phyloP scores from a whole-genome alignment of 2,888 invertebrate genomes.

The Acronicta psi region DNA sequence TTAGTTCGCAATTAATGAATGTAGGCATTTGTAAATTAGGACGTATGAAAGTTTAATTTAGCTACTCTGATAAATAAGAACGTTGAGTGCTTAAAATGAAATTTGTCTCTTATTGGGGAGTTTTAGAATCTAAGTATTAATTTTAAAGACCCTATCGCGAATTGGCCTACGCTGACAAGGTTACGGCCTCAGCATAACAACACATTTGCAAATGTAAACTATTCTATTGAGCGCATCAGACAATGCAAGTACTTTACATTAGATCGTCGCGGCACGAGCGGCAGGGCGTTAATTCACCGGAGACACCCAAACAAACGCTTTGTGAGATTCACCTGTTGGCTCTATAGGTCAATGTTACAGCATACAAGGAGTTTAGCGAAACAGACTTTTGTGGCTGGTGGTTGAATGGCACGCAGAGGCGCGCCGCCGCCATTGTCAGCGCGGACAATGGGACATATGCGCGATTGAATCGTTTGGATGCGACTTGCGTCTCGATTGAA shows the following conservation, averaged over 20 bases:
- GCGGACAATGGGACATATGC: slow-evolving; percentile 82
- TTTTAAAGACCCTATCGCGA: slow-evolving; percentile 30
- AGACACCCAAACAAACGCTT: slow-evolving; percentile 86
- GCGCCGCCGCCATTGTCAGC: slow-evolving; percentile 71
- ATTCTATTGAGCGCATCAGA: slow-evolving; percentile 58
- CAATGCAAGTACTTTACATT: slow-evolving; percentile 53
- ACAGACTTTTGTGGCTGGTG: slow-evolving; percentile 83
- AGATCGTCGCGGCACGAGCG: slow-evolving; percentile 52
- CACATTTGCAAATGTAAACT: slow-evolving; percentile 51
- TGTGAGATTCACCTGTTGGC: slow-evolving; percentile 85
- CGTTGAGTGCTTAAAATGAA: too few relatives aligned
- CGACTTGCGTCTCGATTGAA: slow-evolving; percentile 78
- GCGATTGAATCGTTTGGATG: slow-evolving; percentile 81
- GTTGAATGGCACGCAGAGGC: slow-evolving; percentile 78
- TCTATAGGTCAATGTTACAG: slow-evolving; percentile 88
- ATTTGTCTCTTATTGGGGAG: slow-evolving; percentile 4
- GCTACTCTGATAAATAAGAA: too few relatives aligned
- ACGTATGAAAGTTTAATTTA: background rate
- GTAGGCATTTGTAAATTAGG: slow-evolving; percentile 27
- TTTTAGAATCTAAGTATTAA: slow-evolving; percentile 12
- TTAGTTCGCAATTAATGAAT: slow-evolving; percentile 30
- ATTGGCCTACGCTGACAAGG: slow-evolving; percentile 20
- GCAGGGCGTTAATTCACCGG: slow-evolving; percentile 73
- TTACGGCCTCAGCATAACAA: slow-evolving; percentile 32
- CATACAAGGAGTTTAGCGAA: slow-evolving; percentile 85